Evolutionary conservation across 2,888 invertebrate species (phyloP).

Genomic region (Drosophila picticornis): DNA sequence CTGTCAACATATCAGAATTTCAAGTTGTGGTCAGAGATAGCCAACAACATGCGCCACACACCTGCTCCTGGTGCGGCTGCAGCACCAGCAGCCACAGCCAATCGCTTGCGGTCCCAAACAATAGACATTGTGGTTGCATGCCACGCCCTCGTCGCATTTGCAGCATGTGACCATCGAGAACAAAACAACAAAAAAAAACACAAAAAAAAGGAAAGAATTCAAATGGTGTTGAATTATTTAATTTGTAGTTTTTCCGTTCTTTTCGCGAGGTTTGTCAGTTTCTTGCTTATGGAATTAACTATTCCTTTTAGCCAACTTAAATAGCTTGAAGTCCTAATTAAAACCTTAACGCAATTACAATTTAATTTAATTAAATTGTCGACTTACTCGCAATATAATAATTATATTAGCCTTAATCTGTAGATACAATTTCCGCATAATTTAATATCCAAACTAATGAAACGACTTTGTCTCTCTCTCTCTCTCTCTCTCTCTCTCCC

Average conservation of each 20-base stretch:
- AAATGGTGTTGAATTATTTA: neutral
- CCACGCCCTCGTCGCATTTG: neutral
- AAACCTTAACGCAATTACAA: neutral
- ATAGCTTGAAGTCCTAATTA: neutral
- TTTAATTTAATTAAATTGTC: neutral
- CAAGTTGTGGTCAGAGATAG: neutral
- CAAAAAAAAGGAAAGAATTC: no score
- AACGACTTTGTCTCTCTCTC: neutral
- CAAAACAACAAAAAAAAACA: neutral
- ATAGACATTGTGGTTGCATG: neutral
- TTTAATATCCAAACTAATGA: conserved; percentile 5
- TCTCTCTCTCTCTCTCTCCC: neutral
- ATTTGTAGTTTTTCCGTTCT: neutral
- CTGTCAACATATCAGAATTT: neutral
- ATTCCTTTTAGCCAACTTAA: neutral
- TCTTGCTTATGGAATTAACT: neutral
- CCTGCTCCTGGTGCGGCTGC: neutral
- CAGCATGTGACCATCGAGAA: neutral
- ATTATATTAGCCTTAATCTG: conserved; percentile 1
- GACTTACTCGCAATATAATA: neutral
- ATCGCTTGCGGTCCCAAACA: neutral
- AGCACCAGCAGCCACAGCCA: neutral
- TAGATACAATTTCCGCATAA: conserved; percentile 1
- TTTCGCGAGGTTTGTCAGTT: neutral
- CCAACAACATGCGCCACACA: neutral